Percentiles rank a stretch among this genome's conserved stretches.
Conservation (phyloP, 2,888 invertebrate genomes). For the Iphiclides podalirius region DNA sequence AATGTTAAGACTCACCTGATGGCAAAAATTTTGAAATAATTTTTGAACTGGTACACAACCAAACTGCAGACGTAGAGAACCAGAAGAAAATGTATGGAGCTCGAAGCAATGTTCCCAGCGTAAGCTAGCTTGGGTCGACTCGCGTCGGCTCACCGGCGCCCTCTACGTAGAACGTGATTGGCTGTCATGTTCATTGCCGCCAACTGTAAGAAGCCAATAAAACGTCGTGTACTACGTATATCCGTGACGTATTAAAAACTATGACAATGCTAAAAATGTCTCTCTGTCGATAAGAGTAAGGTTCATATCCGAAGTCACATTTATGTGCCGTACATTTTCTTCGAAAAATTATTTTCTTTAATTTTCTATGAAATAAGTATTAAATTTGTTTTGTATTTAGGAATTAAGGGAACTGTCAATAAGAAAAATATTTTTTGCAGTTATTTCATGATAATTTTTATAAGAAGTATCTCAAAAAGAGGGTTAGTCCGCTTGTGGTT, state of each 20-base stretch:
- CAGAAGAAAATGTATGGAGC: conserved; percentile 81
- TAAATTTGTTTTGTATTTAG: conserved; percentile 39
- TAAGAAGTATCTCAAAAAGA: conserved; percentile 76
- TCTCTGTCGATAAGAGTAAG: conserved; percentile 23
- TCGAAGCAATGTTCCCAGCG: conserved; percentile 76
- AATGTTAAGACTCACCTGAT: conserved; percentile 74
- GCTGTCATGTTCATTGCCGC: conserved; percentile 50
- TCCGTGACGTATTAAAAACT: conserved; percentile 57
- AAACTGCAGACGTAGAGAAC: conserved; percentile 80
- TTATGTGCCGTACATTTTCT: conserved; percentile 61
- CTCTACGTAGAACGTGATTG: conserved; percentile 67
- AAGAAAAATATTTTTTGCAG: conserved; percentile 44
- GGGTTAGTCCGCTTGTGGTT: conserved; percentile 63
- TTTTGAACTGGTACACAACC: conserved; percentile 78
- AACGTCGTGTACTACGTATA: conserved; percentile 72
- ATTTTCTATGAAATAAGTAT: conserved; percentile 48
- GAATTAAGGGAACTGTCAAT: conserved; percentile 32
- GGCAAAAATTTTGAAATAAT: conserved; percentile 79
- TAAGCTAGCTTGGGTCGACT: conserved; percentile 75
- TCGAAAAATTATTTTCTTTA: conserved; percentile 54
- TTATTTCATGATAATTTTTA: conserved; percentile 47
- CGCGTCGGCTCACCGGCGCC: conserved; percentile 72
- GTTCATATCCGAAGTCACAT: conserved; percentile 31
- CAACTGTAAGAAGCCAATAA: conserved; percentile 50
- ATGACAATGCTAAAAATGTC: conserved; percentile 36